phyloP scores from a whole-genome alignment of 2,888 invertebrate genomes.

The Rotaria socialis region DNA sequence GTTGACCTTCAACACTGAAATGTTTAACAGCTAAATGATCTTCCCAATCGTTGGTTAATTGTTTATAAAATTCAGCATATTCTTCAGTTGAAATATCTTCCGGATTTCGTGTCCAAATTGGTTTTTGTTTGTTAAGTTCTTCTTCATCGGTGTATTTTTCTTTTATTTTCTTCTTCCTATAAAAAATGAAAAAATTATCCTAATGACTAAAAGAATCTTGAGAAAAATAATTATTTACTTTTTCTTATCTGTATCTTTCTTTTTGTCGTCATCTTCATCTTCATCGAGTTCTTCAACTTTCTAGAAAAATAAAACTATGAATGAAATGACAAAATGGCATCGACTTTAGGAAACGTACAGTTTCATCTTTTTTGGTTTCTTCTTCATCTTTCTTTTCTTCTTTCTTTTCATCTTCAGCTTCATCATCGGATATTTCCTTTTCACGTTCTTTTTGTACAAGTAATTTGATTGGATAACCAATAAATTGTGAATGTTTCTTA shows the following conservation, averaged over 20 bases:
- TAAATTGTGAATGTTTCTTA: conserved; percentile 97
- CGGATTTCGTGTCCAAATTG: conserved; percentile 92
- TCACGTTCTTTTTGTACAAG: conserved; percentile 91
- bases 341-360: too few species aligned
- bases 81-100: conserved; percentile 92
- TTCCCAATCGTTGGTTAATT: conserved; percentile 93
- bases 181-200: conserved; percentile 61
- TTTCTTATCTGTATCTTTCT: conserved; percentile 69
- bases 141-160: conserved; percentile 97
- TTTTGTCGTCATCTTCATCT: conserved; percentile 63
- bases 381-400: conserved; percentile 65
- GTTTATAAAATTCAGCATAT: conserved; percentile 96
- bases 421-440: conserved; percentile 78
- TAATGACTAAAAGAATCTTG: too few species aligned
- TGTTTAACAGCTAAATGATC: conserved; percentile 87
- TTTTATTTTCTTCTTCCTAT: conserved; percentile 80
- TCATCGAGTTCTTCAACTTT: conserved; percentile 73
- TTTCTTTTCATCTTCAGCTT: conserved; percentile 79
- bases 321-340: too few species aligned
- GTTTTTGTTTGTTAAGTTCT: conserved; percentile 94
- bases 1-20: conserved; percentile 61
- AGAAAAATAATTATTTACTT: conserved; percentile 60
- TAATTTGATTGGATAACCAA: conserved; percentile 87
- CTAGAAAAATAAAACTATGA: not conserved
- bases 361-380: conserved; percentile 48